A percentile compares a stretch with the other conserved stretches of the same genome.
These are phyloP conservation scores for Platorchestia sp. DNA, from an alignment of 1,140 invertebrate species.

Conservation along the genomic window DNA sequence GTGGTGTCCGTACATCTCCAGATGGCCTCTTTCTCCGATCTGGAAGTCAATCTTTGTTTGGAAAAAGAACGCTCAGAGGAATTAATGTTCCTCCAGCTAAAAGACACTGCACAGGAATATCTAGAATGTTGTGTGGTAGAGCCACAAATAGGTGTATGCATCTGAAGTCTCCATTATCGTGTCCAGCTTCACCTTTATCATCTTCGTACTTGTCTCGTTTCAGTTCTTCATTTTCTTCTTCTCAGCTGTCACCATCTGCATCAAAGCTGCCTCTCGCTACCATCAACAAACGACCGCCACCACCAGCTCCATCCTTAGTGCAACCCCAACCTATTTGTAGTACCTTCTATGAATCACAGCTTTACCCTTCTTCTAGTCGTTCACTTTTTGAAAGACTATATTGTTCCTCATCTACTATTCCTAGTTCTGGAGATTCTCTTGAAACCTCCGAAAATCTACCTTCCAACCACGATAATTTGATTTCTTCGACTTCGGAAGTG, in stretches of 20 bases:
- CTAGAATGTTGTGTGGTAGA: neutral
- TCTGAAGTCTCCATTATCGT: neutral
- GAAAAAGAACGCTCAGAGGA: neutral
- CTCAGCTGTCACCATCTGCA: slow-evolving; percentile 23
- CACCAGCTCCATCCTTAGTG: neutral
- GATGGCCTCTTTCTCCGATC: neutral
- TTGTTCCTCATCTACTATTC: neutral
- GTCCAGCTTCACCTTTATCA: slow-evolving; percentile 16
- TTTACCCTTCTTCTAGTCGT: slow-evolving; percentile 22
- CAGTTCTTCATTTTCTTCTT: neutral
- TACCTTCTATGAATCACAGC: slow-evolving; percentile 35
- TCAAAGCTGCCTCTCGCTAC: neutral
- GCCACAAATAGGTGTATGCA: neutral
- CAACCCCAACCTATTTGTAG: slow-evolving; percentile 7
- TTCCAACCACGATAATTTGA: neutral
- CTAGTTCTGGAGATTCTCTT: neutral
- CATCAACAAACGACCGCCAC: slow-evolving; percentile 7
- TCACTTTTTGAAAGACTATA: slow-evolving; percentile 28
- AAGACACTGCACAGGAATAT: neutral
- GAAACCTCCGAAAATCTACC: neutral
- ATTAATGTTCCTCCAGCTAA: neutral
- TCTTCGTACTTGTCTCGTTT: neutral
- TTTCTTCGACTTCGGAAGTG: slow-evolving; percentile 26
- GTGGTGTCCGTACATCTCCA: neutral
- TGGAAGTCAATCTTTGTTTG: neutral